phyloP scores from a whole-genome alignment of 2,888 invertebrate genomes.

The Leptothorax acervorum region DNA sequence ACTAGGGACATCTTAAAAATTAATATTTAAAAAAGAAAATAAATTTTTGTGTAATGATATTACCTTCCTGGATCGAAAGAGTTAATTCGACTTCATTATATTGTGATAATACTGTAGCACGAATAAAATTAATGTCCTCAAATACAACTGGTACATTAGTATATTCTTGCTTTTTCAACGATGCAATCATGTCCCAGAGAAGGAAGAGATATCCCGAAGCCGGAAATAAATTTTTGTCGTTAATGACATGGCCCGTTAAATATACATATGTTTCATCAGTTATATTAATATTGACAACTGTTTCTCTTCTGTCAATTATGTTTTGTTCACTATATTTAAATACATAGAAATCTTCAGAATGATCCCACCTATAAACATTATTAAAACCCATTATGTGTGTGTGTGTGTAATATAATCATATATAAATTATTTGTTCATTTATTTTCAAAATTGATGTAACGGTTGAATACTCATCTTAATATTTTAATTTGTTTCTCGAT shows the following conservation, averaged over 20 bases:
- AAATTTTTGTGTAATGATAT: neutral
- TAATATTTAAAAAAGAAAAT: neutral
- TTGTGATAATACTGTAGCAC: constrained; percentile 87
- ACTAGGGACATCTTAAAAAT: neutral
- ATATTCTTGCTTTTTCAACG: constrained; percentile 81
- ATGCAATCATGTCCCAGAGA: constrained; percentile 85
- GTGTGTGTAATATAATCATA: neutral
- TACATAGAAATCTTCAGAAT: constrained; percentile 83
- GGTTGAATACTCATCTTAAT: neutral
- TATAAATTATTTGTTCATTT: neutral
- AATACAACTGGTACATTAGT: constrained; percentile 84
- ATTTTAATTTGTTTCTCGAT: neutral
- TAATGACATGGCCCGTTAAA: constrained; percentile 87
- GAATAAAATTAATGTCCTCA: constrained; percentile 86
- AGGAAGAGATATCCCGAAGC: constrained; percentile 87
- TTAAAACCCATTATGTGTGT: neutral
- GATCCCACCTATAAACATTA: constrained; percentile 66
- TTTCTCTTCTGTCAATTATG: constrained; percentile 76
- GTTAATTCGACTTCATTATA: constrained; percentile 83
- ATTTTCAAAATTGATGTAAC: neutral
- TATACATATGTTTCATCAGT: constrained; percentile 83
- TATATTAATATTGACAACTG: constrained; percentile 77
- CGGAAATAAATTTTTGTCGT: constrained; percentile 88
- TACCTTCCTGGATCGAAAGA: constrained; percentile 81
- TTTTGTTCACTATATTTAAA: constrained; percentile 79